These are phyloP conservation scores for Epinotia nisella DNA, from an alignment of 2,888 invertebrate species.

Conservation along the genomic window DNA sequence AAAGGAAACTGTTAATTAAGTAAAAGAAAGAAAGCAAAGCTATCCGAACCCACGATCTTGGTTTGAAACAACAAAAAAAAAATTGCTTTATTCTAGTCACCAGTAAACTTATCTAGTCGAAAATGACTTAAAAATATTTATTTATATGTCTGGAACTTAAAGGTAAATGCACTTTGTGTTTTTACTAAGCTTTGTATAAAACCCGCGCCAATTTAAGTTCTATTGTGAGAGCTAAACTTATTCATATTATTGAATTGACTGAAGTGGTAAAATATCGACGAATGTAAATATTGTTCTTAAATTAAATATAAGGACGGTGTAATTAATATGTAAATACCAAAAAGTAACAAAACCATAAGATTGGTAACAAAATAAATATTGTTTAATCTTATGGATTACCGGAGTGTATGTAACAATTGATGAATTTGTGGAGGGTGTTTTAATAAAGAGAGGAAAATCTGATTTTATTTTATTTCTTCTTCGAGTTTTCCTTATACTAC, in stretches of 20 bases:
- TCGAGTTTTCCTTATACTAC: not conserved
- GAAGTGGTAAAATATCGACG: slow-evolving; percentile 35
- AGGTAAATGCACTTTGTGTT: not conserved
- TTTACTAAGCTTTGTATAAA: not conserved
- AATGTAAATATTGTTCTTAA: slow-evolving; percentile 41
- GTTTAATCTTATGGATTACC: slow-evolving; percentile 53
- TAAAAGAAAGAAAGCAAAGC: not conserved
- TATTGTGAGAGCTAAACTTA: not conserved
- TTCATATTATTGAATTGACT: slow-evolving; percentile 38
- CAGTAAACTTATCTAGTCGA: slow-evolving; percentile 8
- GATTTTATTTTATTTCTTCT: slow-evolving; percentile 51
- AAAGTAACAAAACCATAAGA: slow-evolving; percentile 23
- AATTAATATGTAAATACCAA: slow-evolving; percentile 36
- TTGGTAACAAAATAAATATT: slow-evolving; percentile 16
- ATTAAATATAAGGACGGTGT: slow-evolving; percentile 32
- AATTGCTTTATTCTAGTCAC: slow-evolving; percentile 12
- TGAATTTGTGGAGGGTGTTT: slow-evolving; percentile 80
- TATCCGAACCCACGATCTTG: not conserved
- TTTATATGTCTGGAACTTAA: not conserved
- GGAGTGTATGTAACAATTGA: slow-evolving; percentile 75
- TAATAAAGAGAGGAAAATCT: slow-evolving; percentile 78
- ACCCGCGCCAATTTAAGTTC: not conserved
- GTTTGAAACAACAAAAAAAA: not conserved
- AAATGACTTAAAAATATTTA: not conserved
- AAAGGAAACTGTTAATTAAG: not conserved